Evolutionary conservation across 2,888 invertebrate genomes (phyloP).

Genomic region (Campoletis raptor): DNA sequence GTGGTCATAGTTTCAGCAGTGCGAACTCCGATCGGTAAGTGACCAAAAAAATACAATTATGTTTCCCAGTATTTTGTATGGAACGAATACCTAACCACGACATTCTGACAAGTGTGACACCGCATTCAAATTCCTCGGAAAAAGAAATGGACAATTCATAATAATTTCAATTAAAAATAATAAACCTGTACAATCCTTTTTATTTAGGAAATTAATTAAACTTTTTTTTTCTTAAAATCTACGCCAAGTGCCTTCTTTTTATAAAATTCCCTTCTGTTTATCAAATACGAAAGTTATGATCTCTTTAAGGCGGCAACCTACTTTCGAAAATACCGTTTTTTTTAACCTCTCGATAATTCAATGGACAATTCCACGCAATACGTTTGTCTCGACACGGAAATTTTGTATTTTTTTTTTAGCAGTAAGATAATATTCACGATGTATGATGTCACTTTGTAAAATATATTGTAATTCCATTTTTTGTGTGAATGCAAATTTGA

Average conservation of each 20-base stretch:
- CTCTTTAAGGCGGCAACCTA: constrained; percentile 52
- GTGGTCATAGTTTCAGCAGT: constrained; percentile 92
- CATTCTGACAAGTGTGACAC: background rate
- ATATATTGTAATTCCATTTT: background rate
- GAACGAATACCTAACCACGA: background rate
- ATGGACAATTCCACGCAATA: background rate
- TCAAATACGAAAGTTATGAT: background rate
- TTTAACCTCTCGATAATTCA: constrained; percentile 20
- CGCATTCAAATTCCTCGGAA: background rate
- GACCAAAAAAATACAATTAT: constrained; percentile 49
- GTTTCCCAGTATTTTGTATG: background rate
- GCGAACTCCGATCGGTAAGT: constrained; percentile 94
- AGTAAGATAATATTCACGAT: too few relatives aligned
- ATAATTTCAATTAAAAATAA: background rate
- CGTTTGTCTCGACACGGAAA: constrained; percentile 13
- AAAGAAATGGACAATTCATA: background rate
- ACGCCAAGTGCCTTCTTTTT: background rate
- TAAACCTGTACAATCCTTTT: background rate
- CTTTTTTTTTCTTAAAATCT: background rate
- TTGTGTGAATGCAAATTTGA: background rate
- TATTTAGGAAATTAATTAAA: background rate
- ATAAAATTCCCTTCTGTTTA: background rate
- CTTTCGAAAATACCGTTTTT: constrained; percentile 71
- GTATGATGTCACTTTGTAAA: too few relatives aligned
- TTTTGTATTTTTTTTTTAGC: background rate